Base-by-base conservation (phyloP, 2,888 invertebrate genomes). In the Parapristionchus giblindavisi region DNA sequence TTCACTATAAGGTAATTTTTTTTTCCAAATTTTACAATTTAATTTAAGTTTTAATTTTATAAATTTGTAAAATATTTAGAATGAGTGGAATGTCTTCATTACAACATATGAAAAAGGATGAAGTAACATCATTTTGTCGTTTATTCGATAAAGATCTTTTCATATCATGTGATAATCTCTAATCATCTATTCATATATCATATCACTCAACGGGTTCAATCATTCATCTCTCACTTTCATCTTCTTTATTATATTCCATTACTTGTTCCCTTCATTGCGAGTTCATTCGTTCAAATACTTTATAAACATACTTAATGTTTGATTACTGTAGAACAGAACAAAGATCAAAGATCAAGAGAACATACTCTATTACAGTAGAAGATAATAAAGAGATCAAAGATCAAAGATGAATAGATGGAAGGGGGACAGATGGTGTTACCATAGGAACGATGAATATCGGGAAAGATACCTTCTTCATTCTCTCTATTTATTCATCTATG, bases 61-160 rank as follows among this genome's bases (percentile, higher is more conserved):
- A 11, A 24, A 1, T n/a, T 1, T 21, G 1, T 32, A 32, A 36
- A 24, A 6, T 52, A 73, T 80, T 70, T 77, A 81, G 83, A 79
- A 81, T 83, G 81, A 80, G 80, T 5, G 83, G 81, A 1, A 78
- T 83, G 80, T 77, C 77, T 40, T 80, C 80, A 48, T 77, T 83
- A 32, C 78, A 79, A 11, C 76, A 76, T 14, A 63, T 76, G 38
- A 75, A 80, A 29, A 38, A 77, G 61, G 76, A 75, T 34, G 78
- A 80, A 61, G 70, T 81, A 11, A 78, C 78, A 58, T 43, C 73
- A 36, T 83, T 83, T 76, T 83, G 83, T 58, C 76, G 76, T 5
- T 38, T 48, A 21, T 83, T 83, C 48, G 83, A 83, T 71, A 75
- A 63, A 40, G 83, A 83, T 73, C 74, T 76, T 32, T 83, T 83